A percentile compares a stretch with the other conserved stretches of the same genome.
These are phyloP conservation scores for Calameuta pallipes DNA, from an alignment of 2,888 invertebrate genomes.

Conservation along the genomic window DNA sequence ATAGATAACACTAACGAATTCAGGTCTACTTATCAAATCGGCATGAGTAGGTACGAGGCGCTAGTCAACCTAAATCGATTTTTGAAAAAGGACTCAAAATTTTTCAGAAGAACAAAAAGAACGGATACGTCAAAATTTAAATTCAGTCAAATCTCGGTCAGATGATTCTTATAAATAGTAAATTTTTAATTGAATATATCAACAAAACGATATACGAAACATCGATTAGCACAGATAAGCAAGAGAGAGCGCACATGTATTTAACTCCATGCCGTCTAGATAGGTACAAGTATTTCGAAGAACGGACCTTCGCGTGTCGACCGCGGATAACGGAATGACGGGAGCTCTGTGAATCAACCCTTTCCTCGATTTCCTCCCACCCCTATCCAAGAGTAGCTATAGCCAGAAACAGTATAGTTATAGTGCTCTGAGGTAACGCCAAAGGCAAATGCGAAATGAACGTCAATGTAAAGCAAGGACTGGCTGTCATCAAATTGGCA, in stretches of 20 bases:
- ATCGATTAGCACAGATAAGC: background rate
- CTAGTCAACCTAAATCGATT: background rate
- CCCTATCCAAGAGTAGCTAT: conserved; percentile 1
- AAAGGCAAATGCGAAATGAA: background rate
- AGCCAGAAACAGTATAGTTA: background rate
- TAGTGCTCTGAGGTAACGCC: background rate
- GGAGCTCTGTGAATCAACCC: conserved; percentile 51
- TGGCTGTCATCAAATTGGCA: background rate
- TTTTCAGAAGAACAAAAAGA: background rate
- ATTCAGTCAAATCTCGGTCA: background rate
- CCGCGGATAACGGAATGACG: conserved; percentile 53
- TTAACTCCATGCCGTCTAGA: background rate
- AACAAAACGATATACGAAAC: background rate
- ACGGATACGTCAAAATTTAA: background rate
- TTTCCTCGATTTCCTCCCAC: conserved; percentile 28
- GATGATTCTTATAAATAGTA: background rate
- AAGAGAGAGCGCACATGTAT: background rate
- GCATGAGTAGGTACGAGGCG: background rate
- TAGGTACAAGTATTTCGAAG: background rate
- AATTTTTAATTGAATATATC: background rate
- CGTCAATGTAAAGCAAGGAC: background rate
- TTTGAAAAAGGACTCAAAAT: background rate
- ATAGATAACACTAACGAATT: background rate
- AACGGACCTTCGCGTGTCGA: conserved; percentile 39
- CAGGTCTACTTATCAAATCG: background rate